Base-by-base conservation (phyloP, 2,797 vertebrate species). In the Tragopan temminckii region DNA sequence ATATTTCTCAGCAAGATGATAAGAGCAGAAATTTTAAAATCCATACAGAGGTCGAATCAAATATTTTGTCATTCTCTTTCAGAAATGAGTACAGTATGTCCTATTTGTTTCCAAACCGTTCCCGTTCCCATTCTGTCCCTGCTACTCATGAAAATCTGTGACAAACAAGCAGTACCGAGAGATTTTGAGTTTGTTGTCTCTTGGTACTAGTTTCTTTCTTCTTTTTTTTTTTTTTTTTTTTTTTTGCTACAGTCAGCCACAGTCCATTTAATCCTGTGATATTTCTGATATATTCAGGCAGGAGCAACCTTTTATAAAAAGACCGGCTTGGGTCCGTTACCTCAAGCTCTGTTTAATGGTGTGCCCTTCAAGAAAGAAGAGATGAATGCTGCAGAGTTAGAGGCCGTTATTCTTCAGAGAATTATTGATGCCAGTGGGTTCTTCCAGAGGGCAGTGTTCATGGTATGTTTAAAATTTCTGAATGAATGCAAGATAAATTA, bases 281-380 rank as follows among this genome's bases (percentile, higher is more conserved):
- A 82, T 95, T 96, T 96, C 92, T 97, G 77, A 96, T 97, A 59
- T 92, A 57, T 93, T 96, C 94, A 99, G 99, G 98, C 98, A 62
- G 99, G 99, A 95, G 96, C 97, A 92, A 95, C 90, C 69, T 99
- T 99, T 97, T 99, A 99, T 95, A 98, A 96, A 95, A 98, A 98
- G 97, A 98, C 98, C 80, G 99, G 99, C 67, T 97, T 99, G 92
- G 99, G 98, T 70, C 85, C 97, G 1, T 97, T 99, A 90, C 99
- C 99, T 82, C 97, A 99, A 93, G 99, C 97, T 63, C 98, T 99
- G 88, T 99, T 99, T 98, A 99, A 99, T 78, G 99, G 99, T 52
- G 97, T 99, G 82, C 98, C 98, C 72, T 98, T 99, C 94, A 98
- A 96, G 69, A 95, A 94, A 35, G 98, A 99, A 77, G 98, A 99